Conservation (phyloP, 2,888 invertebrate genomes). For the Platynereis dumerilii region DNA sequence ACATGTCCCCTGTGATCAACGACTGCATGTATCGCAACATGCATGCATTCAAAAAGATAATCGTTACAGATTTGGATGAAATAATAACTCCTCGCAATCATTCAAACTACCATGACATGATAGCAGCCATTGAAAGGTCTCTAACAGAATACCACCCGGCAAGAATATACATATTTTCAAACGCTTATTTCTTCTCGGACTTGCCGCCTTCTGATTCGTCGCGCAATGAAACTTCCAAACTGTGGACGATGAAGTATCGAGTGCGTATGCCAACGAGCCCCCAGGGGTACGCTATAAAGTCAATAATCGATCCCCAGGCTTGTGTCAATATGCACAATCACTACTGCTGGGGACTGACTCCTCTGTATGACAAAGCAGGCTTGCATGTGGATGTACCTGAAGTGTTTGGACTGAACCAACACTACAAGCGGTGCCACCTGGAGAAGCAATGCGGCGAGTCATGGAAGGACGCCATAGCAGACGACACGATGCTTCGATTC, state of each 20-base stretch:
- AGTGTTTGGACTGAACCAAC: slow-evolving; percentile 24
- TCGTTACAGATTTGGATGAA: slow-evolving; percentile 33
- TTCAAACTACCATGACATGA: slow-evolving; percentile 23
- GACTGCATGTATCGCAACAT: slow-evolving; percentile 36
- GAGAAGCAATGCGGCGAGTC: slow-evolving; percentile 6
- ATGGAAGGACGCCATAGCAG: slow-evolving; percentile 1
- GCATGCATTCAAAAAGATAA: slow-evolving; percentile 25
- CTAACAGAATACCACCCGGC: slow-evolving; percentile 6
- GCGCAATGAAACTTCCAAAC: slow-evolving; percentile 1
- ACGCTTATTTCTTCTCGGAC: slow-evolving; percentile 32
- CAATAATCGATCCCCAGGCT: slow-evolving; percentile 28
- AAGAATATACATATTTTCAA: slow-evolving; percentile 25
- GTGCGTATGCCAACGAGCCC: slow-evolving; percentile 17
- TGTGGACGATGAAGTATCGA: slow-evolving; percentile 20
- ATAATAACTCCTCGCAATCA: slow-evolving; percentile 27
- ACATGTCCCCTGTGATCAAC: slow-evolving; percentile 35
- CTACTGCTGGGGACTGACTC: slow-evolving; percentile 29
- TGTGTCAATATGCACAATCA: slow-evolving; percentile 34
- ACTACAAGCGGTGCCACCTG: slow-evolving; percentile 30
- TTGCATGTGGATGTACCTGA: slow-evolving; percentile 15
- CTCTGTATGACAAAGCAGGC: background rate
- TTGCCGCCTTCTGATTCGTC: slow-evolving; percentile 3
- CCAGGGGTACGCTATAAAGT: slow-evolving; percentile 26
- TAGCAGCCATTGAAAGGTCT: slow-evolving; percentile 20
- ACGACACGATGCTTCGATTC: slow-evolving; percentile 18